phyloP scores from a whole-genome alignment of 2,113 vertebrate species.

The Hyperoodon ampullatus region DNA sequence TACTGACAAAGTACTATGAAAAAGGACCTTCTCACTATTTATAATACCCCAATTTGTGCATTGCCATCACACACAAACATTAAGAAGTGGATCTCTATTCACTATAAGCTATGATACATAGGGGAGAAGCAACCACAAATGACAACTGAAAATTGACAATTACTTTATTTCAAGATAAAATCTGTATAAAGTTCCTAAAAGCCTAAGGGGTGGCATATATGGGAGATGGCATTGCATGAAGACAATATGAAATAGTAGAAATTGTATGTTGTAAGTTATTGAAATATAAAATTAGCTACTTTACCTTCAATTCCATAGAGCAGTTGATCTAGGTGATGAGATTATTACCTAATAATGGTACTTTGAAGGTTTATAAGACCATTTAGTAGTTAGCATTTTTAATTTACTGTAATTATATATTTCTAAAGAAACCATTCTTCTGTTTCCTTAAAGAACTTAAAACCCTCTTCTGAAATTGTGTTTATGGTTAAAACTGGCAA shows the following conservation, averaged over 20 bases:
- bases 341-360: not conserved
- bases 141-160: not conserved
- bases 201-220: not conserved
- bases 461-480: not conserved
- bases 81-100: not conserved
- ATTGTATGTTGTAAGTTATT: not conserved
- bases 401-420: not conserved
- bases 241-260: not conserved
- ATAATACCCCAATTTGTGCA: not conserved
- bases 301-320: not conserved
- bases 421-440: not conserved
- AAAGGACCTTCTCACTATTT: not conserved
- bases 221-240: not conserved
- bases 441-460: not conserved
- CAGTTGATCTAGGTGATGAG: not conserved
- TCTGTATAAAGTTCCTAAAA: not conserved
- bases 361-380: not conserved
- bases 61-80: not conserved
- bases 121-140: not conserved
- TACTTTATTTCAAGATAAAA: constrained; percentile 20
- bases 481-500: not conserved
- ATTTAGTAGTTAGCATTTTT: not conserved
- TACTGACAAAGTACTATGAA: not conserved
- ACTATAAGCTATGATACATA: not conserved
- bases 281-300: not conserved